Conservation (phyloP, 2,797 vertebrate species). For the Apodemus agrarius region DNA sequence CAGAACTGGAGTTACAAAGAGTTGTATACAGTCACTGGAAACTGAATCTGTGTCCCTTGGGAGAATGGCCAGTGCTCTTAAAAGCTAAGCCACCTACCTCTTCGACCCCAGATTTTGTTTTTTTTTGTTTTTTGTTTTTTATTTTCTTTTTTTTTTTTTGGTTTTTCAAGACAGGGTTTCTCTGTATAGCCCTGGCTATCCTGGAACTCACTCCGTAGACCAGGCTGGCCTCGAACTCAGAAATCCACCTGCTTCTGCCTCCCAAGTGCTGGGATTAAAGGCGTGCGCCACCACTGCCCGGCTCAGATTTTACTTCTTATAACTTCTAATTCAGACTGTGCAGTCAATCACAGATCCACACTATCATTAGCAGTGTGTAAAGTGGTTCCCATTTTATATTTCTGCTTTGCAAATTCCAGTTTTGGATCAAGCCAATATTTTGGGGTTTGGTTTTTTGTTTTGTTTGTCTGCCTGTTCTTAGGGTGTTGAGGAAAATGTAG, state of each 20-base stretch:
- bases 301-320: constrained; percentile 40
- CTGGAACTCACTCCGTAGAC: no score
- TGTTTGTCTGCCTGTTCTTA: not conserved
- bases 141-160: no score
- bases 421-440: constrained; percentile 18
- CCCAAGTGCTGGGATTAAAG: no score
- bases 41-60: not conserved
- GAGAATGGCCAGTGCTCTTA: not conserved
- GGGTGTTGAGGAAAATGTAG: constrained; percentile 41
- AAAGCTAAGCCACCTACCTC: not conserved
- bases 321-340: not conserved
- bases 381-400: constrained; percentile 37
- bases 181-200: no score
- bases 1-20: not conserved
- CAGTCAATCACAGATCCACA: not conserved
- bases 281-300: no score
- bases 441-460: not conserved
- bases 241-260: no score
- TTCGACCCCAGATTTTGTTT: not conserved
- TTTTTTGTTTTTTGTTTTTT: no score
- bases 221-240: no score
- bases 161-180: no score
- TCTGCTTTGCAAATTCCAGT: constrained; percentile 35
- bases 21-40: not conserved
- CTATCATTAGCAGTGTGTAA: not conserved